Percentiles rank a stretch among this genome's conserved stretches.
These are phyloP conservation scores for Chelonus formosanus DNA, from an alignment of 2,888 invertebrate genomes.

Conservation along the genomic window DNA sequence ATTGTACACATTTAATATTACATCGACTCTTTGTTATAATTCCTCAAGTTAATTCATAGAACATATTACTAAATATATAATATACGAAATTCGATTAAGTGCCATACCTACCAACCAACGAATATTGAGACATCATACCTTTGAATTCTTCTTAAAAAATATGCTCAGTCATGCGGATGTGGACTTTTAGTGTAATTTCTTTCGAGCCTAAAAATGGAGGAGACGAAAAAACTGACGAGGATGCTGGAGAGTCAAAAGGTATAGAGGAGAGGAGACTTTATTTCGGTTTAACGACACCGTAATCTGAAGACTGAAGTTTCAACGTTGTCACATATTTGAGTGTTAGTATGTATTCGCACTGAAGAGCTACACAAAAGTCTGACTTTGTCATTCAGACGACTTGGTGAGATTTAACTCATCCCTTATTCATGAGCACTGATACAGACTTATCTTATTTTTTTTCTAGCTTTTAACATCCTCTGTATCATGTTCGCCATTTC, in stretches of 20 bases:
- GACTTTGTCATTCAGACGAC: conserved; percentile 49
- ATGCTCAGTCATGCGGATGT: conserved; percentile 24
- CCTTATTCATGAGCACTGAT: conserved; percentile 55
- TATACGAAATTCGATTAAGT: too few species aligned
- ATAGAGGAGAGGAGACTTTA: conserved; percentile 44
- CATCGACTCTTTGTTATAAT: background rate
- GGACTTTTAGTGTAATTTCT: background rate
- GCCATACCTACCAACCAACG: too few species aligned
- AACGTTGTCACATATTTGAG: conserved; percentile 34
- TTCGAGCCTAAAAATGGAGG: conserved; percentile 24
- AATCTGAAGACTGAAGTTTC: conserved; percentile 45
- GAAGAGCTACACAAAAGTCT: conserved; percentile 45
- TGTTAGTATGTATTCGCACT: conserved; percentile 28
- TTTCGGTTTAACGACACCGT: conserved; percentile 58
- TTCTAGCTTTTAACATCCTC: conserved; percentile 18
- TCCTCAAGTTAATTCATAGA: too few species aligned
- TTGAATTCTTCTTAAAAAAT: conserved; percentile 8
- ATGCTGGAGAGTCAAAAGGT: background rate
- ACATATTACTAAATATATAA: too few species aligned
- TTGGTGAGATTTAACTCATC: conserved; percentile 53
- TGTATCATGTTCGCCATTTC: conserved; percentile 32
- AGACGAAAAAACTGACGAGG: conserved; percentile 31
- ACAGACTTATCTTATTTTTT: conserved; percentile 27
- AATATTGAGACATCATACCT: conserved; percentile 18
- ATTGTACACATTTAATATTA: conserved; percentile 23